phyloP scores from a whole-genome alignment of 2,888 invertebrate genomes.

The Sialis lutaria region DNA sequence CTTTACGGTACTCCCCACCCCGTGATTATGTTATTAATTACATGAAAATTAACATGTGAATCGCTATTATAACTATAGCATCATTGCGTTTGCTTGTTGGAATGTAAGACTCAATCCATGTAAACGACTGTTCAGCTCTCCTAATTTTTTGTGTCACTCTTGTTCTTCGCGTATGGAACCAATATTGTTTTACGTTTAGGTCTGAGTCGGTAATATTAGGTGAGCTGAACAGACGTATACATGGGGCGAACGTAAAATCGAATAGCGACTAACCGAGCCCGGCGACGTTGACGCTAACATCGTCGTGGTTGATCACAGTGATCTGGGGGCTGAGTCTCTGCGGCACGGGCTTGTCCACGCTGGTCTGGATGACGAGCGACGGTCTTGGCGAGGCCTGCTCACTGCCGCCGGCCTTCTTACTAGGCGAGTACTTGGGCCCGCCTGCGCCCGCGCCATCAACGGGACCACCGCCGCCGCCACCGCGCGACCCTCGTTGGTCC shows the following conservation, averaged over 20 bases:
- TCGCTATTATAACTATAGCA: too few species aligned
- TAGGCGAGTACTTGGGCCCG: constrained; percentile 36
- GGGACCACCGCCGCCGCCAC: constrained; percentile 32
- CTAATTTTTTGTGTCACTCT: too few species aligned
- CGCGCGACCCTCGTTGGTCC: constrained; percentile 71
- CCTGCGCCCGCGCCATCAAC: constrained; percentile 31
- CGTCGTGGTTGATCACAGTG: constrained; percentile 88
- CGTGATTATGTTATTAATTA: too few species aligned
- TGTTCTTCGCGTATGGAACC: too few species aligned
- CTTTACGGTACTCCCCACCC: too few species aligned
- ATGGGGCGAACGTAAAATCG: constrained; percentile 19
- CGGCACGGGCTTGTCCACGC: constrained; percentile 39
- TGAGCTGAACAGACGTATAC: constrained; percentile 10
- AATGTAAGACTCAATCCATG: too few species aligned
- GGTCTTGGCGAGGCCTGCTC: constrained; percentile 37
- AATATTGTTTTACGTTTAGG: too few species aligned
- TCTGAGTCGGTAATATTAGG: too few species aligned
- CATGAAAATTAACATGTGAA: too few species aligned
- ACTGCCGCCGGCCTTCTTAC: constrained; percentile 27
- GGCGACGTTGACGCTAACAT: constrained; percentile 34
- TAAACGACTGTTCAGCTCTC: too few species aligned
- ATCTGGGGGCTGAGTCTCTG: constrained; percentile 57
- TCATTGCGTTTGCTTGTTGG: too few species aligned
- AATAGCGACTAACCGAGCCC: constrained; percentile 14
- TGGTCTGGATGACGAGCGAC: constrained; percentile 57